phyloP scores from a whole-genome alignment of 2,888 invertebrate species.

The Stramonita haemastoma region DNA sequence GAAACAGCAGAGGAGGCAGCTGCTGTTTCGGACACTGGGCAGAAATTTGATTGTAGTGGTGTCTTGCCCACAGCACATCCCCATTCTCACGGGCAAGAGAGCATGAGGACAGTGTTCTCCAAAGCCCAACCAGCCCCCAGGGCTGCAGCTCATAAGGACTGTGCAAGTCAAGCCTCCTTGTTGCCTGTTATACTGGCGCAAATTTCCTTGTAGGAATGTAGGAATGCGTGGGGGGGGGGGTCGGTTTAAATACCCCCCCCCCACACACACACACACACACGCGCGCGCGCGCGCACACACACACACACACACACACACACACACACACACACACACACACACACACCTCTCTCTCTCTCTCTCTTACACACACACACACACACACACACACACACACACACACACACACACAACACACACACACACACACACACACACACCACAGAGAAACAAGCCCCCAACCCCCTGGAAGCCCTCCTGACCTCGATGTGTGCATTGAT shows the following conservation, averaged over 20 bases:
- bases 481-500: constrained; percentile 89
- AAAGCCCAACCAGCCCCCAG: not conserved
- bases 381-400: not conserved
- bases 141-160: no score
- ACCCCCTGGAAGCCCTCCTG: constrained; percentile 78
- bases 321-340: not conserved
- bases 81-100: not conserved
- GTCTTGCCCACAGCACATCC: not conserved
- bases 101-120: not conserved
- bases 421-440: constrained; percentile 2
- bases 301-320: not conserved
- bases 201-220: not conserved
- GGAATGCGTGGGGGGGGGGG: not conserved
- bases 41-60: not conserved
- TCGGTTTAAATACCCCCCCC: not conserved
- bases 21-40: no score
- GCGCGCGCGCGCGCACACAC: not conserved
- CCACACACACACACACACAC: not conserved
- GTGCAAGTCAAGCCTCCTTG: no score
- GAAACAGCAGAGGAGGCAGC: no score
- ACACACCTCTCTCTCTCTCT: not conserved
- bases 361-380: not conserved
- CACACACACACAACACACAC: not conserved
- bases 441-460: not conserved
- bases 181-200: not conserved